Evolutionary conservation across 2,797 vertebrate genomes (phyloP).

Genomic region (Enteromius treurensis): DNA sequence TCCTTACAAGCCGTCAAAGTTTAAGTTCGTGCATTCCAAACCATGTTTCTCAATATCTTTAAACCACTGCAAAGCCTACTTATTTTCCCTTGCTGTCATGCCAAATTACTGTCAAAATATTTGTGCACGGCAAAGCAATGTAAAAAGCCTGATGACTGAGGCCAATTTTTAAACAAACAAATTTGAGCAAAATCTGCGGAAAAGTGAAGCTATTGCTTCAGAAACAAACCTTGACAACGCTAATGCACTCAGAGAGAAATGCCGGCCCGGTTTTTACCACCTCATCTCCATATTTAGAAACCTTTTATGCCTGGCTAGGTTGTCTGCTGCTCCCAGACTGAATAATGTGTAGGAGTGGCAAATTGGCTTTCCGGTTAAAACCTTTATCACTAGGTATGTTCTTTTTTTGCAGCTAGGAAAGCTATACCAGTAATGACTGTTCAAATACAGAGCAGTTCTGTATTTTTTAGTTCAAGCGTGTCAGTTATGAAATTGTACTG

Average conservation of each 20-base stretch:
- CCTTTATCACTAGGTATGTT: conserved; percentile 3
- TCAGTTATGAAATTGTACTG: conserved; percentile 12
- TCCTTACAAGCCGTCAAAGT: neutral
- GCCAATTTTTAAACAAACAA: conserved; percentile 21
- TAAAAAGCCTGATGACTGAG: conserved; percentile 25
- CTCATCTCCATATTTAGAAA: conserved; percentile 51
- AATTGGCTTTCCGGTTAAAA: conserved; percentile 40
- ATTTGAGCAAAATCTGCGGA: conserved; percentile 31
- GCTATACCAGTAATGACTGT: conserved; percentile 10
- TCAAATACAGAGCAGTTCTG: conserved; percentile 2
- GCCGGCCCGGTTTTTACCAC: conserved; percentile 27
- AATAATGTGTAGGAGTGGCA: conserved; percentile 47
- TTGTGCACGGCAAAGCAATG: conserved; percentile 4
- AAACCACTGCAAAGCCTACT: neutral
- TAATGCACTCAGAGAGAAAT: conserved; percentile 47
- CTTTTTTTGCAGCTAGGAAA: conserved; percentile 22
- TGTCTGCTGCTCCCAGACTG: conserved; percentile 21
- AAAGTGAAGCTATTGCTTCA: conserved; percentile 41
- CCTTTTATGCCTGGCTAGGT: conserved; percentile 45
- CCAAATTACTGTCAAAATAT: conserved; percentile 9
- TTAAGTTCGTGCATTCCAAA: neutral
- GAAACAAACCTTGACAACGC: conserved; percentile 22
- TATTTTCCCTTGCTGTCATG: neutral
- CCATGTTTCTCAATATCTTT: neutral
- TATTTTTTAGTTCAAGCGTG: conserved; percentile 12